These are phyloP conservation scores for Sericinus montela DNA, from an alignment of 2,888 invertebrate genomes.

Conservation along the genomic window DNA sequence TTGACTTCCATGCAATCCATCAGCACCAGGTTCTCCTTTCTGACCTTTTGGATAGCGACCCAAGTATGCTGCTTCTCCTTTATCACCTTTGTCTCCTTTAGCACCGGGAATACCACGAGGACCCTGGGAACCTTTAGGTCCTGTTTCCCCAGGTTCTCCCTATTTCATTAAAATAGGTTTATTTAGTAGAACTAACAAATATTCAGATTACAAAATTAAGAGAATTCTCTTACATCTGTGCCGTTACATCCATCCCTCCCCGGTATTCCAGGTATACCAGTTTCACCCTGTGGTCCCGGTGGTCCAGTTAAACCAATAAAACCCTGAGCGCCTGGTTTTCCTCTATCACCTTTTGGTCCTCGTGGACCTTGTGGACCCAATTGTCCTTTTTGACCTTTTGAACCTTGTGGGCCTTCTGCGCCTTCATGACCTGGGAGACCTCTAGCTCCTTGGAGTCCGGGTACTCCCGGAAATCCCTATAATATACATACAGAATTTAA, in stretches of 20 bases:
- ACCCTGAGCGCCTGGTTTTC: conserved; percentile 92
- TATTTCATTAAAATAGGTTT: conserved; percentile 35
- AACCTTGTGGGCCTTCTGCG: conserved; percentile 89
- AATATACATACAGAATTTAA: not conserved
- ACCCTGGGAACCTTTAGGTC: conserved; percentile 84
- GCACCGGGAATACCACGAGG: conserved; percentile 86
- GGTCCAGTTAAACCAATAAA: conserved; percentile 79
- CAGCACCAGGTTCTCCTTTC: conserved; percentile 90
- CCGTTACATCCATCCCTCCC: conserved; percentile 98
- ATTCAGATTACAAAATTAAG: not conserved
- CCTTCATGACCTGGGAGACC: conserved; percentile 91
- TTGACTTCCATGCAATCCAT: conserved; percentile 83
- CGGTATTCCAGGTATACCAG: conserved; percentile 87
- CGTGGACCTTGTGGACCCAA: conserved; percentile 89
- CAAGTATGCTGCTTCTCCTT: conserved; percentile 89
- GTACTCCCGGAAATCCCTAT: conserved; percentile 86
- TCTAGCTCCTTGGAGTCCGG: conserved; percentile 85
- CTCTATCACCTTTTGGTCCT: conserved; percentile 91
- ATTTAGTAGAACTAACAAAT: not conserved
- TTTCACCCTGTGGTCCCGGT: conserved; percentile 83
- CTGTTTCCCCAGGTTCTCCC: conserved; percentile 87
- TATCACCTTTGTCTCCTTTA: conserved; percentile 84
- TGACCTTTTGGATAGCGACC: conserved; percentile 87
- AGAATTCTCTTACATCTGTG: conserved; percentile 85
- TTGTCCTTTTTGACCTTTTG: conserved; percentile 94